Evolutionary conservation across 2,797 vertebrate genomes (phyloP), one percentile per base, ranked within the genome.

Genomic region (Coregonus suidteri): DNA sequence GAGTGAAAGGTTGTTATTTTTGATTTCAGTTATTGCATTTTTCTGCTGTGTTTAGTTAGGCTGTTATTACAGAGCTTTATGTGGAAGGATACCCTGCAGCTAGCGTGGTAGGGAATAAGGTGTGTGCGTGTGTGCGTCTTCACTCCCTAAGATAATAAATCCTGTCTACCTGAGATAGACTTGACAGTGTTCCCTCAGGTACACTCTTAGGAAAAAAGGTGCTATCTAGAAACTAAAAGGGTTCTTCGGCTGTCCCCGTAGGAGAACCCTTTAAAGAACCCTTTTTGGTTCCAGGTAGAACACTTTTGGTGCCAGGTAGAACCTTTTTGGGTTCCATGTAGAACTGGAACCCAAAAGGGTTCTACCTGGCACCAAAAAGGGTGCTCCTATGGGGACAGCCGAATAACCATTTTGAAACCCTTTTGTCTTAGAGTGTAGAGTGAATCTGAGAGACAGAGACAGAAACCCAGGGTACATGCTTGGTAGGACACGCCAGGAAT

Each of bases 1-100:
- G 73, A 79, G 74, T 75, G 75, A 68, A 65, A 71, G 52, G 51
- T 75, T 75, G 64, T 77, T 82, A 83, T 85, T 68, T 76, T 70
- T 74, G 41, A 71, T 65, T 18, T 16, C 9, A 16, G 18, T 69
- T 56, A 70, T 76, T 75, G 69, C 20, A 62, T 47, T 77, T 67
- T 25, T 51, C 31, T 4, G 66, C 20, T 4, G 3, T 72, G 66
- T 79, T 84, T 83, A 75, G 79, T 83, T 86, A 74, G 31, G 25
- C 68, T 25, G 35, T 80, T 76, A 77, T 72, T 79, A 75, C 76
- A 71, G 72, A 54, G 68, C 31, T 66, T 69, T 59, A 52, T 74
- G 59, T 53, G 25, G 56, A 62, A 4, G 41, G 35, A 79, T 14
- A 73, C 68, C 69, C 76, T 78, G 54, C 62, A 74, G 75, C 37